These are phyloP conservation scores for Halocynthia aurantium DNA, from an alignment of 23 tunicate genomes.

Conservation along the genomic window DNA sequence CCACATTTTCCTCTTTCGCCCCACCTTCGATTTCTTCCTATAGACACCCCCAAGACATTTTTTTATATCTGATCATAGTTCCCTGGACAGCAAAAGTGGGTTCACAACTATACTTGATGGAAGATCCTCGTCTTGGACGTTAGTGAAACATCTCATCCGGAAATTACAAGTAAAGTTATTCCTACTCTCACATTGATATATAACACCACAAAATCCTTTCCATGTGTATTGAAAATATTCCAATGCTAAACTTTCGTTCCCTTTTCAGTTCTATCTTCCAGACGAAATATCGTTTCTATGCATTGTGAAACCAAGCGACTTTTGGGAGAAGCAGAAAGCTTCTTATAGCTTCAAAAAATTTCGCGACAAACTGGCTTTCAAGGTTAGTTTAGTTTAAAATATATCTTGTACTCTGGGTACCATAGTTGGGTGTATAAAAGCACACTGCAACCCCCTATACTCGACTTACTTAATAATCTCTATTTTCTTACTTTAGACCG, in stretches of 20 bases:
- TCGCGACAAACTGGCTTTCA: slow-evolving; percentile 46
- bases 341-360: slow-evolving; percentile 42
- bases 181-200: neutral
- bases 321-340: slow-evolving; percentile 71
- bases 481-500: slow-evolving; percentile 19
- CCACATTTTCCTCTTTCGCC: no score
- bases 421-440: no score
- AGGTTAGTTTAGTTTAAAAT: slow-evolving; percentile 11
- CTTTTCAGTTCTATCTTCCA: slow-evolving; percentile 5
- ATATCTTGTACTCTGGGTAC: no score
- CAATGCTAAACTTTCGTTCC: neutral
- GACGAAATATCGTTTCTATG: slow-evolving; percentile 44
- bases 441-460: neutral
- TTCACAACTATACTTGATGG: slow-evolving; percentile 53
- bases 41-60: no score
- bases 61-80: neutral
- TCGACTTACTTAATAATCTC: neutral
- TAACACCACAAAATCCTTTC: neutral
- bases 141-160: slow-evolving; percentile 51
- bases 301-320: slow-evolving; percentile 68
- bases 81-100: slow-evolving; percentile 15
- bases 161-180: slow-evolving; percentile 40
- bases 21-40: no score
- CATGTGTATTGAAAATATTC: neutral
- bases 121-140: slow-evolving; percentile 58